Evolutionary conservation across 2,113 vertebrate genomes (phyloP).

Genomic region (Clupea harengus): DNA sequence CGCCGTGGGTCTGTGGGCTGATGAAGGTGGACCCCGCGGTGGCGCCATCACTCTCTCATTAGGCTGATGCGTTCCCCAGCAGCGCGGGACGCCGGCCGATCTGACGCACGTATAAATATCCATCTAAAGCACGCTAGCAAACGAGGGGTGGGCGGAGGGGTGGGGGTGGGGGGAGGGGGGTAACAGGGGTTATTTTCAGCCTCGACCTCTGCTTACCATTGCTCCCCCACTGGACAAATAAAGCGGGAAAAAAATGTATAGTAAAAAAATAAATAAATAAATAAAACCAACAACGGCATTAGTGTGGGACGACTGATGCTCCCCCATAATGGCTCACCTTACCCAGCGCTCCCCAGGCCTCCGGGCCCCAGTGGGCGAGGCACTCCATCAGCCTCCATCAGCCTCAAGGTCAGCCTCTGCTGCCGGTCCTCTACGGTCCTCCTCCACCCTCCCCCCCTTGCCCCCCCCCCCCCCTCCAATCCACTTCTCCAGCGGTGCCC

Average conservation of each 20-base stretch:
- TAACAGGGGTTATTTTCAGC: constrained; percentile 63
- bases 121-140: constrained; percentile 18
- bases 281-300: neutral
- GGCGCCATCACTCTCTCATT: constrained; percentile 32
- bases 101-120: constrained; percentile 59
- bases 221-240: constrained; percentile 35
- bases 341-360: constrained; percentile 60
- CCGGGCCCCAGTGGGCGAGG: constrained; percentile 26
- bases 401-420: constrained; percentile 58
- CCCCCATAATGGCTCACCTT: constrained; percentile 52
- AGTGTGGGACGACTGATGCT: neutral
- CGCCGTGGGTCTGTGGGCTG: constrained; percentile 19
- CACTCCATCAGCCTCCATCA: constrained; percentile 56
- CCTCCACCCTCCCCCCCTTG: constrained; percentile 44
- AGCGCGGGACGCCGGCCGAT: constrained; percentile 42
- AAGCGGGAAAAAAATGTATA: constrained; percentile 51
- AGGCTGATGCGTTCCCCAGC: constrained; percentile 23
- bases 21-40: constrained; percentile 24
- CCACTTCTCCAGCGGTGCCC: neutral
- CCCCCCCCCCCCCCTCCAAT: constrained; percentile 37
- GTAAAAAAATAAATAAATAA: neutral
- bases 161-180: constrained; percentile 23
- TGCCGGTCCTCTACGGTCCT: constrained; percentile 53
- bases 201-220: constrained; percentile 66
- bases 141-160: neutral